Conservation (phyloP, 2,113 vertebrate species). For the Raja brachyura region DNA sequence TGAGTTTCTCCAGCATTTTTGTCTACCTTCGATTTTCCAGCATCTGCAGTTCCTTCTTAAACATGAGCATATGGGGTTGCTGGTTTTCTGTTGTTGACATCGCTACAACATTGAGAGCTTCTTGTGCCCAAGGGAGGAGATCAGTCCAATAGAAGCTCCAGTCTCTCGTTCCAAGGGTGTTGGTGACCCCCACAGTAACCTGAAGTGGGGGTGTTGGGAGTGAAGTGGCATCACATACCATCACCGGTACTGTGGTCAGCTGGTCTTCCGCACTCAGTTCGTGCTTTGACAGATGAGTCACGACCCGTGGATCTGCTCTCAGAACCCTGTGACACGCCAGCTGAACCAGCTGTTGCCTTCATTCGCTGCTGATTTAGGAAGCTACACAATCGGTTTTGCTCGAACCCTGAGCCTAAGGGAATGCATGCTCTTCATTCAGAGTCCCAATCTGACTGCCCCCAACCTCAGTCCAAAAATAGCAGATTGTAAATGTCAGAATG, state of each 20-base stretch:
- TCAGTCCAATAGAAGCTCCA: background rate
- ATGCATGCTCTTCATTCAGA: background rate
- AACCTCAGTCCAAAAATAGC: background rate
- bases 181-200: background rate
- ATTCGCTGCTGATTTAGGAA: background rate
- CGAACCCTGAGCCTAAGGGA: background rate
- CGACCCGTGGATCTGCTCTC: too few species aligned
- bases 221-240: too few species aligned
- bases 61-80: background rate
- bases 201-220: background rate
- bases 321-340: too few species aligned
- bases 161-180: background rate
- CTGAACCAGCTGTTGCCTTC: constrained; percentile 2
- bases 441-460: background rate
- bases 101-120: background rate
- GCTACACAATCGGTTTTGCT: background rate
- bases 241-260: background rate
- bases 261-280: background rate
- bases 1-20: too few species aligned
- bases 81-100: background rate
- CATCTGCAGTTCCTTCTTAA: too few species aligned
- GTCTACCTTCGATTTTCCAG: too few species aligned
- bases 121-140: background rate
- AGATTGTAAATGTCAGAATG: background rate
- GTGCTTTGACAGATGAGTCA: background rate